Conservation (phyloP, 2,113 vertebrate genomes). For the Thryonomys swinderianus region DNA sequence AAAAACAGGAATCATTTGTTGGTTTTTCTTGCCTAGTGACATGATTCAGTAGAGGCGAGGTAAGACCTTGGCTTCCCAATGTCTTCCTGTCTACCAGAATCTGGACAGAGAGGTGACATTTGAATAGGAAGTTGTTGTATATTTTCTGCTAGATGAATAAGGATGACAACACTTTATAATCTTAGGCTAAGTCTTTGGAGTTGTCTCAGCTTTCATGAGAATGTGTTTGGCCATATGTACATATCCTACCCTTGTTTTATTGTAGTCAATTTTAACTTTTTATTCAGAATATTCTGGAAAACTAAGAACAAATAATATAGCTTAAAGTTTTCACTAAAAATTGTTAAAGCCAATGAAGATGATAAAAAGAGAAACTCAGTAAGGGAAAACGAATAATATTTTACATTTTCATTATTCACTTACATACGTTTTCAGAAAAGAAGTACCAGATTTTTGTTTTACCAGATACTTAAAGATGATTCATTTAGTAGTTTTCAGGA, state of each 20-base stretch:
- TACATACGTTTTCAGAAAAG: not conserved
- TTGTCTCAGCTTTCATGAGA: not conserved
- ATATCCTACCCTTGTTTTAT: fast-evolving
- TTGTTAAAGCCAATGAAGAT: not conserved
- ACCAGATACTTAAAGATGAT: not conserved
- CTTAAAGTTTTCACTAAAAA: not conserved
- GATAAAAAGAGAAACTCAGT: not conserved
- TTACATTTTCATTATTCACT: slow-evolving; percentile 26
- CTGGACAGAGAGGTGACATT: not conserved
- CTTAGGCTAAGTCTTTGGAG: not conserved
- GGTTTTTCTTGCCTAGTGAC: not conserved
- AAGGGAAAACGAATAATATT: not conserved
- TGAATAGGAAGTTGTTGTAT: not conserved
- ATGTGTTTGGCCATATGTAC: not conserved
- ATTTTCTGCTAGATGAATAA: not conserved
- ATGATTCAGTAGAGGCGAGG: fast-evolving
- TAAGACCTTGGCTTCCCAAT: fast-evolving
- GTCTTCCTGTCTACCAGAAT: not conserved
- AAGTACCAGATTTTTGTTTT: slow-evolving; percentile 23
- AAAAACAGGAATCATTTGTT: not conserved
- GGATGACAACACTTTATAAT: not conserved
- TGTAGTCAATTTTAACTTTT: not conserved
- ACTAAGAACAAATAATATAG: not conserved
- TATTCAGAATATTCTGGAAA: not conserved
- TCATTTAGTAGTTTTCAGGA: slow-evolving; percentile 2